Evolutionary conservation across 1,140 invertebrate species (phyloP).

Genomic region (Gryllus bimaculatus): DNA sequence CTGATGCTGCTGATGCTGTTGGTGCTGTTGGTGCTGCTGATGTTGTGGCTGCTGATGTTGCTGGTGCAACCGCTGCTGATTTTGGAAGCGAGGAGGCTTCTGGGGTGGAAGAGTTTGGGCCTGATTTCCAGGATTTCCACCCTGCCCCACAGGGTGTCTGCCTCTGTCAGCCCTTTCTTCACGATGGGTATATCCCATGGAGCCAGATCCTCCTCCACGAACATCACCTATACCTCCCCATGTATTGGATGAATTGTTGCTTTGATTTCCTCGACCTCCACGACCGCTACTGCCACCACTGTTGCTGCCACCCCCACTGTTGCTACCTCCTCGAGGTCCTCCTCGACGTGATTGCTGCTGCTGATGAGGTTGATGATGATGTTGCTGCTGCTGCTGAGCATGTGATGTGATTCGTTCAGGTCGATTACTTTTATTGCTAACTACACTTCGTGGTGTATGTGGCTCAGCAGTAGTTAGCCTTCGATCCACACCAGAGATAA

Average conservation of each 20-base stretch:
- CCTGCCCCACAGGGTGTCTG: neutral
- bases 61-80: constrained; percentile 35
- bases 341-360: constrained; percentile 2
- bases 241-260: neutral
- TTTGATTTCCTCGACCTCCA: neutral
- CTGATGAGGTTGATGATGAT: neutral
- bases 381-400: neutral
- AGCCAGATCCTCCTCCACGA: neutral
- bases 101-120: constrained; percentile 26
- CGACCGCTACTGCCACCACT: constrained; percentile 2
- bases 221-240: neutral
- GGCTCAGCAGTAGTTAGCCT: neutral
- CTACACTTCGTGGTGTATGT: neutral
- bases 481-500: neutral
- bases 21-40: constrained; percentile 12
- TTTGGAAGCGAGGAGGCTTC: constrained; percentile 42
- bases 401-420: neutral
- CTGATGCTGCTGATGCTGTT: constrained; percentile 13
- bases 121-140: neutral
- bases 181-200: neutral
- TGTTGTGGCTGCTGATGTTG: constrained; percentile 18
- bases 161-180: constrained; percentile 22
- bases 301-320: neutral
- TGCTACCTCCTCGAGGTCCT: constrained; percentile 8
- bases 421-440: neutral